Base-by-base conservation (phyloP, 1,140 invertebrate species). In the Trissolcus basalis region DNA sequence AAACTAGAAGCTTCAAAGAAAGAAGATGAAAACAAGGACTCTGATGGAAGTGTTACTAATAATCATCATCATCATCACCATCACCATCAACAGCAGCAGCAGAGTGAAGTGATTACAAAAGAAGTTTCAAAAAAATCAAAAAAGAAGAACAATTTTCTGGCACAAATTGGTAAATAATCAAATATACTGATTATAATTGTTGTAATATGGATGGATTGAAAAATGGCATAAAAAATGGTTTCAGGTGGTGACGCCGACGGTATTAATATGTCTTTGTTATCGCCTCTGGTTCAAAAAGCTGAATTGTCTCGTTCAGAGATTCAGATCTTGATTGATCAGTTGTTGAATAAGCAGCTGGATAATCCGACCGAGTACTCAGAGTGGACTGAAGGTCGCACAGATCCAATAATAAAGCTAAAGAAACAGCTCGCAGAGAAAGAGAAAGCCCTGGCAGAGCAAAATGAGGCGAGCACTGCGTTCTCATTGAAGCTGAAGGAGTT, bases 381-480 rank as follows among this genome's bases (percentile, higher is more conserved):
- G 77, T 97, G 96, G 96, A 94, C 93, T 36, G 95, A 96, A 90
- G 93, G 93, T n/a, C 92, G 94, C 36, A 92, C 94, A 47, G 96
- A 97, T 85, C 94, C 94, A 0, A 90, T 96, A 19, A 92, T 94
- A 53, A 94, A 95, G 80, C 81, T 97, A 67, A 96, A 95, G 81
- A 96, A 95, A 73, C 95, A 97, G 83, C 86, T 97, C 2, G 92
- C 93, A 7, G 94, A 96, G 63, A 94, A 93, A 77, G 94, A 96
- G 76, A 93, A 94, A 76, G 89, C 91, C 5, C 83, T 96, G 0
- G 82, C 89, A 6, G 93, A 94, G 65, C 93, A 95, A 75, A 91
- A 94, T 64, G 92, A 94, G 81, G 91, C 92, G 0, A 91, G 91
- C 4, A 87, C 90, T 54, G 92, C 91, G 9, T 89, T 93, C 7